Evolutionary conservation across 2,113 vertebrate genomes (phyloP).

Genomic region (Centropus bengalensis): DNA sequence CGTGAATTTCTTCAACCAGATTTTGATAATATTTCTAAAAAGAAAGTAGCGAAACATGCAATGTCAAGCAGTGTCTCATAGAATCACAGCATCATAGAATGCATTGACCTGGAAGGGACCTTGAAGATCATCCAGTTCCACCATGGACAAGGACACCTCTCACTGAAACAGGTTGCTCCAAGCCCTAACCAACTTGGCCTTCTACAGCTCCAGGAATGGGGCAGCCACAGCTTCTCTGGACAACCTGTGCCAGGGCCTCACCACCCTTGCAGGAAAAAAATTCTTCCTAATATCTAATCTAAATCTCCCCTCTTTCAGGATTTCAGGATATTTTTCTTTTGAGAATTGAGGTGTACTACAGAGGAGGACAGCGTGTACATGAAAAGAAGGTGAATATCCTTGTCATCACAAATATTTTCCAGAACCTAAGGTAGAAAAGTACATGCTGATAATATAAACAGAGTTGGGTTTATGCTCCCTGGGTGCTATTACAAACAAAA

Average conservation of each 20-base stretch:
- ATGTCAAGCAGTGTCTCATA: not conserved
- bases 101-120: no score
- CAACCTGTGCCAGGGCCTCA: no score
- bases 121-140: no score
- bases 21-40: not conserved
- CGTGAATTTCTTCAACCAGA: not conserved
- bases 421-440: not conserved
- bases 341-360: not conserved
- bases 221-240: no score
- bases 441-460: not conserved
- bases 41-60: accelerated
- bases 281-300: no score
- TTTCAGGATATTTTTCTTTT: not conserved
- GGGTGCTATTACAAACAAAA: not conserved
- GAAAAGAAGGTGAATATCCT: not conserved
- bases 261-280: no score
- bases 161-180: no score
- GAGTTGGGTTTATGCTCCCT: not conserved
- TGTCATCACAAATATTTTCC: not conserved
- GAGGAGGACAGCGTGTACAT: not conserved
- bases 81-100: no score
- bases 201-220: no score
- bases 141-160: no score
- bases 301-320: no score
- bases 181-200: no score